A percentile compares a stretch with the other conserved stretches of the same genome.
phyloP scores from a whole-genome alignment of 1,140 invertebrate genomes.

The Cydia splendana region DNA sequence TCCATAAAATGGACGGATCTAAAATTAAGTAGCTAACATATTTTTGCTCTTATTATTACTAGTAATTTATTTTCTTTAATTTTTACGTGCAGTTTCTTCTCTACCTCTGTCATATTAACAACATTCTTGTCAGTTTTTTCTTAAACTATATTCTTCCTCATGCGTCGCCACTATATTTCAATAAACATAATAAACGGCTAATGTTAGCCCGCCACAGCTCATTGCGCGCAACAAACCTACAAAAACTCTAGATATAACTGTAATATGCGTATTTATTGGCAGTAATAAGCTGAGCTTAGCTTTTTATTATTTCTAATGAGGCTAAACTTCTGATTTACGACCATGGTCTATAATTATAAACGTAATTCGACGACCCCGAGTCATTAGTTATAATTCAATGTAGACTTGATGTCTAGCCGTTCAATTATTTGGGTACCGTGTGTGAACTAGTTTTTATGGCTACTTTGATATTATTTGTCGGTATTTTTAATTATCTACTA shows the following conservation, averaged over 20 bases:
- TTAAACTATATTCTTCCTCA: no score
- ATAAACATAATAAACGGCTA: background rate
- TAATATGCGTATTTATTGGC: constrained; percentile 9
- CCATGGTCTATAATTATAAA: background rate
- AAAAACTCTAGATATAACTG: constrained; percentile 11
- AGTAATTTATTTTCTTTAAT: no score
- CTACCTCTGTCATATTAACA: no score
- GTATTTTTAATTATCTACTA: no score
- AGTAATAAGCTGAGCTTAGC: background rate
- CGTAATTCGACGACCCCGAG: background rate
- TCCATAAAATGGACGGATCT: no score
- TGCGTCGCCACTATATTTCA: background rate
- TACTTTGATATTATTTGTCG: no score
- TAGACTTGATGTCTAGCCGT: background rate
- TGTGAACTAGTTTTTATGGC: background rate
- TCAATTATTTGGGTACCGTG: background rate
- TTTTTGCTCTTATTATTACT: no score
- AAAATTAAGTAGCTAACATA: no score
- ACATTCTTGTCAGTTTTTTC: no score
- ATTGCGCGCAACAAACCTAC: background rate
- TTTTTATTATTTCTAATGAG: constrained; percentile 8
- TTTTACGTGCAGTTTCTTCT: no score
- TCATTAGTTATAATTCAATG: background rate
- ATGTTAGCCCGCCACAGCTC: background rate
- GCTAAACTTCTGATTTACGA: background rate